Evolutionary conservation across 2,113 vertebrate species (phyloP), one percentile per base, ranked within the genome.

Genomic region (Uria aalge): DNA sequence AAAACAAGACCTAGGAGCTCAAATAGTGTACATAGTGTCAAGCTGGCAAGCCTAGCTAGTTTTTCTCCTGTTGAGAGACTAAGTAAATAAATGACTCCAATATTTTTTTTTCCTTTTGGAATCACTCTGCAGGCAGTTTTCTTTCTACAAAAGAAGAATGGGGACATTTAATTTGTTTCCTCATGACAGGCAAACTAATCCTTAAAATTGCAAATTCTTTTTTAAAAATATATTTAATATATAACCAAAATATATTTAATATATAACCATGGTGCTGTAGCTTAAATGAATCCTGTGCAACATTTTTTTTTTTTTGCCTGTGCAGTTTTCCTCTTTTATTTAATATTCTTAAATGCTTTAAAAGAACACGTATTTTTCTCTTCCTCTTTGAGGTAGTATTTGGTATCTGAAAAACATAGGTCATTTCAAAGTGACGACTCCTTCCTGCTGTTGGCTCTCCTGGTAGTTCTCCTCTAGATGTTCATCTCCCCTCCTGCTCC

Each of bases 221-320:
- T 66, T 81, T 9, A 15, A 26, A 12, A 47, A 24, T 32, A 34
- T 40, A 63, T 40, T 68, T 85, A 15, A 59, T 41, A 67, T n/a
- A 41, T 24, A 73, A 48, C 8, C 0, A 0, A 40, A 40, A 24
- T 32, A 34, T 43, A 63, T 40, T 68, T 85, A 15, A 59, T 41
- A 67, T n/a, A 41, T 24, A 73, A 48, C 8, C 0, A 0, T 23
- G 38, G 10, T 47, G 5, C 22, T 69, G 48, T n/a, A 68, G 21
- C 34, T 93, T 85, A 48, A 81, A 79, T 63, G 2, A 60, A 82
- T 32, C 5, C 24, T 45, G 6, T 50, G 13, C 27, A 40, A 62
- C 6, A 23, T 4, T 43, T 26, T 20, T 56, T 47, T 48, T 48
- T 48, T 56, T 72, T 79, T 53, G 34, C 19, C 48, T 82, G 19